phyloP scores from a whole-genome alignment of 2,888 invertebrate genomes.

The Netelia melanura region DNA sequence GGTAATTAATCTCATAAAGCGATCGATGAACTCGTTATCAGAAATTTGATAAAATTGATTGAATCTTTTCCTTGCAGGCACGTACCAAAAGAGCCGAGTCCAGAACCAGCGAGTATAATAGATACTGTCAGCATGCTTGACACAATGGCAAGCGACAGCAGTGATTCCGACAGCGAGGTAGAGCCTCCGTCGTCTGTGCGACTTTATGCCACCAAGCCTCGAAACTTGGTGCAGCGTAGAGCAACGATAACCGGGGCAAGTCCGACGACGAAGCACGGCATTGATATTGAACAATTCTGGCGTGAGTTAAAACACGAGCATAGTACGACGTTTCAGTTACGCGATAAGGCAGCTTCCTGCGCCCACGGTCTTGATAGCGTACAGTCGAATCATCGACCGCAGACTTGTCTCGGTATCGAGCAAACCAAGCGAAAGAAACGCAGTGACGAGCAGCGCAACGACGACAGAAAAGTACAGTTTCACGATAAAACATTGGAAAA shows the following conservation, averaged over 20 bases:
- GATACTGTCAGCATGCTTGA: slow-evolving; percentile 79
- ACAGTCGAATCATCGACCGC: slow-evolving; percentile 86
- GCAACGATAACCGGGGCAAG: slow-evolving; percentile 95
- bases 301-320: slow-evolving; percentile 88
- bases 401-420: slow-evolving; percentile 88
- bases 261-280: slow-evolving; percentile 88
- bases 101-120: slow-evolving; percentile 80
- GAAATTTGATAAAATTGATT: slow-evolving; percentile 37
- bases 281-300: slow-evolving; percentile 92
- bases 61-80: slow-evolving; percentile 74
- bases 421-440: slow-evolving; percentile 77
- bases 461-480: slow-evolving; percentile 76
- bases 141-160: slow-evolving; percentile 85
- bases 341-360: slow-evolving; percentile 92
- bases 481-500: slow-evolving; percentile 75
- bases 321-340: slow-evolving; percentile 87
- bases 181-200: slow-evolving; percentile 86
- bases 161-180: slow-evolving; percentile 87
- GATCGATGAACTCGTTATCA: neutral
- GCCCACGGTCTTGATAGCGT: slow-evolving; percentile 90
- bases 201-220: slow-evolving; percentile 91
- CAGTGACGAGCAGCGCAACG: slow-evolving; percentile 70
- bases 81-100: slow-evolving; percentile 80
- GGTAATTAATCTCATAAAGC: neutral
- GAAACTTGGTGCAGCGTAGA: slow-evolving; percentile 91